Evolutionary conservation across 2,888 invertebrate species (phyloP).

Genomic region (Xestoiulus laeticollis): DNA sequence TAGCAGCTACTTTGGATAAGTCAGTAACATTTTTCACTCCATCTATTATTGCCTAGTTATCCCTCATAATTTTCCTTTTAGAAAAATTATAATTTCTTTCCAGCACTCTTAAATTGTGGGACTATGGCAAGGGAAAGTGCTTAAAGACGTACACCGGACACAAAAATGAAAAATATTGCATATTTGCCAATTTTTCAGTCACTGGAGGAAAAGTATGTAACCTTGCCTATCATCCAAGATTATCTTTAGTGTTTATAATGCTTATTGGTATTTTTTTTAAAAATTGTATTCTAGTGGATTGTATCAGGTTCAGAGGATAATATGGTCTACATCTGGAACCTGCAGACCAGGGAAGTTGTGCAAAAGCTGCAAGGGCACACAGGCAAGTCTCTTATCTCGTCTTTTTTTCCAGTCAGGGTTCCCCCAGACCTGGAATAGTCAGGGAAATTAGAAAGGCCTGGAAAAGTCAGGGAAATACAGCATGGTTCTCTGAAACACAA

Average conservation of each 20-base stretch:
- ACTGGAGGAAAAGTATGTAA: conserved; percentile 93
- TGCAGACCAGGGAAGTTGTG: conserved; percentile 99
- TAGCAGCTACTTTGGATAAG: conserved; percentile 98
- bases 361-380: conserved; percentile 97
- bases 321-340: conserved; percentile 99
- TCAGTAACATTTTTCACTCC: conserved; percentile 61
- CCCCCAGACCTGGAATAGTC: no score
- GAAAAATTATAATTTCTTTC: not conserved
- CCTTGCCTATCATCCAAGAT: not conserved
- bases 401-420: not conserved
- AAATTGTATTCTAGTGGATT: conserved; percentile 82
- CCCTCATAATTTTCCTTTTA: not conserved
- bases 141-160: conserved; percentile 98
- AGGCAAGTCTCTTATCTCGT: conserved; percentile 68
- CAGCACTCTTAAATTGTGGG: conserved; percentile 95
- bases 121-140: conserved; percentile 98
- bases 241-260: not conserved
- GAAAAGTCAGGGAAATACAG: no score
- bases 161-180: conserved; percentile 99
- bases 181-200: conserved; percentile 99
- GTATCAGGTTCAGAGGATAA: conserved; percentile 99
- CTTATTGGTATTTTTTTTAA: not conserved
- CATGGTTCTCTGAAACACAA: no score
- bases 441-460: no score
- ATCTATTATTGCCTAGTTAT: not conserved